Evolutionary conservation across 2,888 invertebrate species (phyloP).

Genomic region (Ectemnius lituratus): DNA sequence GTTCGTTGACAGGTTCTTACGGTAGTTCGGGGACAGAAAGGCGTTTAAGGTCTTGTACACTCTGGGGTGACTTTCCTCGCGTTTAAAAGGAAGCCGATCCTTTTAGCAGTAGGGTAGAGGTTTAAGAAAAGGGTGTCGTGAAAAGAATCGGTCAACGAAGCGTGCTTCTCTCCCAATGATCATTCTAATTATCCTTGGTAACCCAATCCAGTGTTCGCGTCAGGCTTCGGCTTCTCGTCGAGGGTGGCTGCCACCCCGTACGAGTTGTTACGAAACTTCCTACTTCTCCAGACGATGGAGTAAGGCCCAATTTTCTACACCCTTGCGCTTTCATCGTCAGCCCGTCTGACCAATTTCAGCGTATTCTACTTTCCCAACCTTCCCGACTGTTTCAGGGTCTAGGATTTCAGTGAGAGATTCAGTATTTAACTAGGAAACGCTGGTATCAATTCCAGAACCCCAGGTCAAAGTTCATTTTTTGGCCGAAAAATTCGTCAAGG

Average conservation of each 20-base stretch:
- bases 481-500: no score
- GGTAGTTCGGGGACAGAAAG: no score
- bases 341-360: no score
- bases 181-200: slow-evolving; percentile 75
- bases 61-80: slow-evolving; percentile 10
- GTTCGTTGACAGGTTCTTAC: background rate
- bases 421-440: no score
- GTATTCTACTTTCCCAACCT: no score
- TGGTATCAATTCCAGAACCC: no score
- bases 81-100: slow-evolving; percentile 41
- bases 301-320: slow-evolving; percentile 43
- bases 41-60: background rate
- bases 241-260: slow-evolving; percentile 16
- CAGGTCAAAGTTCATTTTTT: no score
- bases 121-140: background rate
- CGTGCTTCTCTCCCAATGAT: slow-evolving; percentile 71
- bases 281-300: slow-evolving; percentile 42
- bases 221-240: slow-evolving; percentile 62
- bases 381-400: no score
- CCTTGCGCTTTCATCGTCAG: background rate
- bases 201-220: slow-evolving; percentile 68
- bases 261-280: slow-evolving; percentile 49
- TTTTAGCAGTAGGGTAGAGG: slow-evolving; percentile 5
- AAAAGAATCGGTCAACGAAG: slow-evolving; percentile 72
- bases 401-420: no score